Conservation (phyloP, 2,797 vertebrate genomes). For the Sebastiscus tertius region DNA sequence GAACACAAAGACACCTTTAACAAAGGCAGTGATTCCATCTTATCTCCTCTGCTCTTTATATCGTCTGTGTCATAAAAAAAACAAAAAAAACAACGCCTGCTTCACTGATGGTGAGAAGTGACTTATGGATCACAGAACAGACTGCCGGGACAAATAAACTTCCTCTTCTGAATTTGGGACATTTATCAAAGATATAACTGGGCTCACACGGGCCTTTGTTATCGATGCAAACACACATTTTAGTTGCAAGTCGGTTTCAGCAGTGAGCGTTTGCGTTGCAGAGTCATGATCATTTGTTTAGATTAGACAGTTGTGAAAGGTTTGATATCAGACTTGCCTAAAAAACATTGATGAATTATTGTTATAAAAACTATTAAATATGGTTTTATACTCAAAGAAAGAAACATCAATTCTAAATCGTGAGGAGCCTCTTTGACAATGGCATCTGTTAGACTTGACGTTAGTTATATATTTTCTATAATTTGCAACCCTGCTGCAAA, state of each 20-base stretch:
- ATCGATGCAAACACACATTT: slow-evolving; percentile 22
- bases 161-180: slow-evolving; percentile 32
- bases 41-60: slow-evolving; percentile 57
- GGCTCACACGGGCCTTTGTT: not conserved
- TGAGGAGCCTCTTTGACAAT: not conserved
- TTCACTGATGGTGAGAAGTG: slow-evolving; percentile 44
- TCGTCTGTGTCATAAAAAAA: slow-evolving; percentile 51
- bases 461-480: not conserved
- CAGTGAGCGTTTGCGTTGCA: not conserved
- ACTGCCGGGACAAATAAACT: slow-evolving; percentile 21
- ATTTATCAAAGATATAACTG: not conserved
- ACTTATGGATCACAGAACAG: slow-evolving; percentile 38
- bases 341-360: not conserved
- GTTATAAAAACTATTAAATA: not conserved
- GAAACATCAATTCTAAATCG: not conserved
- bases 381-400: not conserved
- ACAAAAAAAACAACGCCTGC: not conserved
- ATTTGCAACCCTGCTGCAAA: not conserved
- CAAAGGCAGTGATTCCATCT: slow-evolving; percentile 75
- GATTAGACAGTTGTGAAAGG: slow-evolving; percentile 3
- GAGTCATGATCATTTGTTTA: slow-evolving; percentile 22
- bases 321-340: not conserved
- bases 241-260: not conserved
- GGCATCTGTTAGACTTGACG: not conserved
- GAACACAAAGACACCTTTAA: slow-evolving; percentile 75